Percentiles rank a stretch among this genome's conserved stretches.
These are phyloP conservation scores for Neocrepidodera transversa DNA, from an alignment of 2,888 invertebrate genomes.

Conservation along the genomic window DNA sequence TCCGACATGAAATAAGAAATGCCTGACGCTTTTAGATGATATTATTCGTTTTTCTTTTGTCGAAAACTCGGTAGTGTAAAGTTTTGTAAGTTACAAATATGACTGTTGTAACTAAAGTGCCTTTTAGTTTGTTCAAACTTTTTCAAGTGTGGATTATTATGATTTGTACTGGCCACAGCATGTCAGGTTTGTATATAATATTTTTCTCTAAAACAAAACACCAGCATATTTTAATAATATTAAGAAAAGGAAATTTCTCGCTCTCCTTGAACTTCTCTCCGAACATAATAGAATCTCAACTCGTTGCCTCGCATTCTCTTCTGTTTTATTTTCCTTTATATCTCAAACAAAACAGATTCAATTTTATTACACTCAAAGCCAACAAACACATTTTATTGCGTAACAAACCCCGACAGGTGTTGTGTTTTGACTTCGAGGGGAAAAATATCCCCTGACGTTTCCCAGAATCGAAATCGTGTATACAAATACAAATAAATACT, in stretches of 20 bases:
- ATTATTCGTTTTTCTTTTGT: neutral
- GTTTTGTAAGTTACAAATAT: slow-evolving; percentile 36
- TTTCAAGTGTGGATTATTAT: slow-evolving; percentile 46
- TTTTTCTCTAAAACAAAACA: too few species aligned
- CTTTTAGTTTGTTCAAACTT: slow-evolving; percentile 44
- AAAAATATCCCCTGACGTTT: slow-evolving; percentile 3
- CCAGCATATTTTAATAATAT: too few species aligned
- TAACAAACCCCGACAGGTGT: slow-evolving; percentile 20
- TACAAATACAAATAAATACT: slow-evolving; percentile 19
- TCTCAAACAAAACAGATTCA: slow-evolving; percentile 21
- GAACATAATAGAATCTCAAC: neutral
- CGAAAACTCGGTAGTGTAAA: neutral
- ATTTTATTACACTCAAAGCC: slow-evolving; percentile 21
- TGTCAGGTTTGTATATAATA: slow-evolving; percentile 46
- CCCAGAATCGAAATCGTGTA: slow-evolving; percentile 2
- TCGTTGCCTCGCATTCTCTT: neutral
- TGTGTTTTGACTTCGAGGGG: slow-evolving; percentile 2
- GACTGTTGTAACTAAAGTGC: slow-evolving; percentile 41
- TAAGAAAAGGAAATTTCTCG: too few species aligned
- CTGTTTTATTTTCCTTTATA: slow-evolving; percentile 4
- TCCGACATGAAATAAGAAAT: slow-evolving; percentile 7
- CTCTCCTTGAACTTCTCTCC: too few species aligned
- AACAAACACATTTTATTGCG: slow-evolving; percentile 19
- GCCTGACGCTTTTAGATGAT: neutral
- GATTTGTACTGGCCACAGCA: slow-evolving; percentile 40